Evolutionary conservation across 2,113 vertebrate species (phyloP).

Genomic region (Chaetops frenatus): DNA sequence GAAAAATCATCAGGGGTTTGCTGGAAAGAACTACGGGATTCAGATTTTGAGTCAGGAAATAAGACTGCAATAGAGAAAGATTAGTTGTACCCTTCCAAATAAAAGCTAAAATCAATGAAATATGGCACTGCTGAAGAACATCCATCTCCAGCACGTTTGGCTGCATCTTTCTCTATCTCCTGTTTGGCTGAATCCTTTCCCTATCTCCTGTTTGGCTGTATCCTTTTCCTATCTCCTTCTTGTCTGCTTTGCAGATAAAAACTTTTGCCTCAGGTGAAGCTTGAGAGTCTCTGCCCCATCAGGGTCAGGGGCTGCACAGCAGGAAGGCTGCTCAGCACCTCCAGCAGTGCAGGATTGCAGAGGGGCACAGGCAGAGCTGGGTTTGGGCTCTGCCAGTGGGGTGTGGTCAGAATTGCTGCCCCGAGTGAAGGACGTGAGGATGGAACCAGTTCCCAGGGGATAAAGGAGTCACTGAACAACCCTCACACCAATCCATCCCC

Average conservation of each 20-base stretch:
- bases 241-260: not conserved
- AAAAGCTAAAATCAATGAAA: not conserved
- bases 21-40: not conserved
- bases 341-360: not conserved
- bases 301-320: not conserved
- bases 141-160: not conserved
- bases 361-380: not conserved
- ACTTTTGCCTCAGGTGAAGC: not conserved
- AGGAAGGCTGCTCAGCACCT: not conserved
- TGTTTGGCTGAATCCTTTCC: not conserved
- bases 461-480: not conserved
- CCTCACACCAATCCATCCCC: fast-evolving
- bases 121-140: not conserved
- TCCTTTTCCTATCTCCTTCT: not conserved
- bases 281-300: not conserved
- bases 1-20: not conserved
- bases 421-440: fast-evolving
- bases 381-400: not conserved
- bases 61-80: not conserved
- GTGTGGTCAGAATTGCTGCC: not conserved
- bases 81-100: not conserved
- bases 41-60: not conserved
- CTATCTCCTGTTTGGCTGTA: not conserved
- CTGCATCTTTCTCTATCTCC: not conserved
- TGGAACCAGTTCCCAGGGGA: not conserved